Evolutionary conservation across 2,113 vertebrate genomes (phyloP), one percentile per base, ranked within the genome.

Genomic region (Pagrus major): DNA sequence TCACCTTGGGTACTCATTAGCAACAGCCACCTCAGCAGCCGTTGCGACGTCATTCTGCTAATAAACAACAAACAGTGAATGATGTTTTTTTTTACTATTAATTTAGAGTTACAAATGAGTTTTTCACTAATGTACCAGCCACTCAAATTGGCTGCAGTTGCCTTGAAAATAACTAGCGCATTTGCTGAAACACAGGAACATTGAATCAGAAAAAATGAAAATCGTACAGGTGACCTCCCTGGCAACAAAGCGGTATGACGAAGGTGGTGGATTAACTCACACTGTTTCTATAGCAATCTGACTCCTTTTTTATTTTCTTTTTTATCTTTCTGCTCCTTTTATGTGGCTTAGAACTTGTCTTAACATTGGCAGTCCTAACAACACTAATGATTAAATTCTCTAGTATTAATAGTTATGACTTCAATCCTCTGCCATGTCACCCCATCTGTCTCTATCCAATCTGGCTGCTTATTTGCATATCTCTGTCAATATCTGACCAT

Each of bases 41-140:
- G 18, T 25, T 25, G 23, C n/a, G 37, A 55, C 21, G 33, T 59
- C 37, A 52, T 35, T 58, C n/a, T 27, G 11, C 61, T 80, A 0
- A 66, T 74, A 69, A 69, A 74, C 49, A 80, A 46, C 73, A 60
- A 42, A 61, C 60, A 67, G 14, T 25, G 18, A 66, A 35, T 72
- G 47, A 83, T 74, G 61, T 77, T 65, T 77, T 46, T 66, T 77
- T 65, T 77, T 46, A 39, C 29, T 18, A n/a, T 51, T 63, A 51
- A 31, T 59, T 7, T 12, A 9, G n/a, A 39, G 31, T 27, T 27
- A 39, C 27, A 71, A 37, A 70, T 70, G 6, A 33, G 31, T 11
- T 5, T 52, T 20, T 20, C 33, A 37, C 41, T 59, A 20, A 59
- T 18, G 29, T 3, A 23, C 29, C 39, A 65, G 23, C 35, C 64